These are phyloP conservation scores for Wiebesia pumilae DNA, from an alignment of 1,140 invertebrate genomes.

Conservation along the genomic window DNA sequence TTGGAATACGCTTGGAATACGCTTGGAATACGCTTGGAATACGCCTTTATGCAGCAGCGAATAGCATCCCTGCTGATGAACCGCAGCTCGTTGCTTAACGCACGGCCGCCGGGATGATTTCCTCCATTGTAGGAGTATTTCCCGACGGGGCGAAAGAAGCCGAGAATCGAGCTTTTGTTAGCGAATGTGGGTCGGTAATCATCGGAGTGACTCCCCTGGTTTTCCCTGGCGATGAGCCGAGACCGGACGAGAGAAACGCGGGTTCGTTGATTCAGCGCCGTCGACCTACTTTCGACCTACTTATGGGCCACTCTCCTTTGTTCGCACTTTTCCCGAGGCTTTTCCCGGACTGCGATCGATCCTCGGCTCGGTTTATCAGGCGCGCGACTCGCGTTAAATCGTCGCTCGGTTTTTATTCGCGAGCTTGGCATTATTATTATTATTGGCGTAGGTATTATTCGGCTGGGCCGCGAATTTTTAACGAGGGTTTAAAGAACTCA, in stretches of 20 bases:
- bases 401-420: not conserved
- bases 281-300: not conserved
- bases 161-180: not conserved
- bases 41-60: not conserved
- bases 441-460: not conserved
- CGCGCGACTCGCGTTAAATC: not conserved
- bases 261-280: not conserved
- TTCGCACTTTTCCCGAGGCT: not conserved
- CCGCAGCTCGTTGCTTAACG: not conserved
- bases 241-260: not conserved
- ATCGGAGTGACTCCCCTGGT: not conserved
- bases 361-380: not conserved
- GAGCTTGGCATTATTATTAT: not conserved
- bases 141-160: not conserved
- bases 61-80: too few species aligned
- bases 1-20: not conserved
- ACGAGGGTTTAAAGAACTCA: not conserved
- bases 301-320: not conserved
- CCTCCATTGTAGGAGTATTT: not conserved
- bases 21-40: not conserved
- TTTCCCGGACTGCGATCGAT: not conserved
- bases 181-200: conserved; percentile 22
- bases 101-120: not conserved
- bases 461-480: not conserved
- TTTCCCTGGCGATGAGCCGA: not conserved